phyloP scores from a whole-genome alignment of 2,888 invertebrate species.

The Adelognathus sp. region DNA sequence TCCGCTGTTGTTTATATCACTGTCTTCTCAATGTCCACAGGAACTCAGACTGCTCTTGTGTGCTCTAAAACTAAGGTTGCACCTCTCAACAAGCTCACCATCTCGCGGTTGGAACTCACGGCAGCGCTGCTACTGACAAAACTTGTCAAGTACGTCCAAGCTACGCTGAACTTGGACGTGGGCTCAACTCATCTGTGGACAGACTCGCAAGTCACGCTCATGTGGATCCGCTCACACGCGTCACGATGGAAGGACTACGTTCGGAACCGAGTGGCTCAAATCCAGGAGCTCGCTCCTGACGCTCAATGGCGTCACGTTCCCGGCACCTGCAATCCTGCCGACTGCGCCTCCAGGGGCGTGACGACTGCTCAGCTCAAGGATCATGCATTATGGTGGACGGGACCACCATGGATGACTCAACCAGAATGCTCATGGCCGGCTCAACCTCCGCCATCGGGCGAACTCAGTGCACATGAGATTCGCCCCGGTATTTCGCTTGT shows the following conservation, averaged over 20 bases:
- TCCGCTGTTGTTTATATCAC: constrained; percentile 41
- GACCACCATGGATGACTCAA: constrained; percentile 44
- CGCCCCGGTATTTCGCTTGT: not conserved
- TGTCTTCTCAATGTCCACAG: not conserved
- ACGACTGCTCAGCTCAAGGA: constrained; percentile 25
- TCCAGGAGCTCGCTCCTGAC: constrained; percentile 42
- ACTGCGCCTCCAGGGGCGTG: constrained; percentile 51
- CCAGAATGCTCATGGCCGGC: constrained; percentile 19
- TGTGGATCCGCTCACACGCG: constrained; percentile 58
- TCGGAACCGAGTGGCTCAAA: constrained; percentile 64
- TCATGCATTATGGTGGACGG: constrained; percentile 42
- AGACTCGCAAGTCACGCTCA: constrained; percentile 47
- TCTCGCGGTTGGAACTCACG: constrained; percentile 68
- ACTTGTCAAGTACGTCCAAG: too few relatives aligned
- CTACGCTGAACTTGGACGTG: too few relatives aligned
- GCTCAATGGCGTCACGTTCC: constrained; percentile 44
- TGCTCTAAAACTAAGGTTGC: constrained; percentile 45
- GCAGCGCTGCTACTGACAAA: too few relatives aligned
- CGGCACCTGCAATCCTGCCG: constrained; percentile 49
- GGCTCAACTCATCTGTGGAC: constrained; percentile 43
- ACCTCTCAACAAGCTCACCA: constrained; percentile 53
- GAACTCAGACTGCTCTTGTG: too few relatives aligned
- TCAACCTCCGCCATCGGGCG: not conserved
- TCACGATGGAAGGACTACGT: constrained; percentile 59
- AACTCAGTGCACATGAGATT: not conserved